phyloP scores from a whole-genome alignment of 1,140 invertebrate species.

The Drosophila serrata region DNA sequence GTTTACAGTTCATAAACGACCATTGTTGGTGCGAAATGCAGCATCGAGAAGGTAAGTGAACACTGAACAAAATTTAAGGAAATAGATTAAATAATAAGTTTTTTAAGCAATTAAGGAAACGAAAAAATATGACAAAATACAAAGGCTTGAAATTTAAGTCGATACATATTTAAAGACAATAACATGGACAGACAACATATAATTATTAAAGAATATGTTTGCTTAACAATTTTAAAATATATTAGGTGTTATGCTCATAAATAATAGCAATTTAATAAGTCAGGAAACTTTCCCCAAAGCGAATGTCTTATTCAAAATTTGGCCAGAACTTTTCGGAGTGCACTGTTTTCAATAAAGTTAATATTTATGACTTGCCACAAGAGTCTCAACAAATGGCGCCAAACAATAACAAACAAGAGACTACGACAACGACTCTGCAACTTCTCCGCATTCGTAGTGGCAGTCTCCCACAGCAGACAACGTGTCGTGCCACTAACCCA shows the following conservation, averaged over 20 bases:
- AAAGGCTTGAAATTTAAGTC: neutral
- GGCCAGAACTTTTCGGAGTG: neutral
- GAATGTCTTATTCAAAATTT: neutral
- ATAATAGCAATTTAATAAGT: neutral
- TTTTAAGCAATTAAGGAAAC: too few species aligned
- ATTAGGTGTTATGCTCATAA: too few species aligned
- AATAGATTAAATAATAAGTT: neutral
- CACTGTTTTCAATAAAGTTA: slow-evolving; percentile 18
- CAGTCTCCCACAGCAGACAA: slow-evolving; percentile 58
- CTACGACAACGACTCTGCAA: slow-evolving; percentile 14
- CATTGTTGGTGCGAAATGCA: slow-evolving; percentile 89
- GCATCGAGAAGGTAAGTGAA: slow-evolving; percentile 78
- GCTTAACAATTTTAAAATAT: too few species aligned
- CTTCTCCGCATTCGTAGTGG: slow-evolving; percentile 34
- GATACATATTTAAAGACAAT: neutral
- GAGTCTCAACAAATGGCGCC: slow-evolving; percentile 57
- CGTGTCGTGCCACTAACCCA: slow-evolving; percentile 79
- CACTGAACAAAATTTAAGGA: neutral
- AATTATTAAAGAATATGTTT: too few species aligned
- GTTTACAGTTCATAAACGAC: slow-evolving; percentile 87
- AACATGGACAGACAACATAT: neutral
- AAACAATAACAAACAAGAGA: slow-evolving; percentile 56
- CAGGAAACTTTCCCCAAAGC: neutral
- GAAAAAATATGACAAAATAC: neutral
- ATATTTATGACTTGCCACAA: slow-evolving; percentile 61